phyloP scores from a whole-genome alignment of 2,888 invertebrate genomes.

The Chloroclystis v-ata region DNA sequence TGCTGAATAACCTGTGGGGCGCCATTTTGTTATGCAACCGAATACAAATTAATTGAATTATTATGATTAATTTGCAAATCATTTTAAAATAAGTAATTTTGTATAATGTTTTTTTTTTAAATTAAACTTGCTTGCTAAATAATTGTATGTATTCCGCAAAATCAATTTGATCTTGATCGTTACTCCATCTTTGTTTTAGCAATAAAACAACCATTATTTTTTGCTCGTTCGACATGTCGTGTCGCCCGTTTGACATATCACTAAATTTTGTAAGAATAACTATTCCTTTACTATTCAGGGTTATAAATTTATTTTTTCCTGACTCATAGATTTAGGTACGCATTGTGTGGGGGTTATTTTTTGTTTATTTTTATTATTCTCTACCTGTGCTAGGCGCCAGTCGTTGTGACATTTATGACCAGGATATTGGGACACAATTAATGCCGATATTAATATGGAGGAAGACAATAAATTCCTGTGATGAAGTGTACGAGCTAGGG shows the following conservation, averaged over 20 bases:
- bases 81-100: too few relatives aligned
- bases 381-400: slow-evolving; percentile 76
- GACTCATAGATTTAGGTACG: slow-evolving; percentile 44
- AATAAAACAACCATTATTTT: slow-evolving; percentile 66
- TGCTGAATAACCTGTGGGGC: not conserved
- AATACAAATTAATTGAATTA: too few relatives aligned
- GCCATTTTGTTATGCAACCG: too few relatives aligned
- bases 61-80: too few relatives aligned
- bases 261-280: slow-evolving; percentile 76
- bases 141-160: too few relatives aligned
- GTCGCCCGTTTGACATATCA: slow-evolving; percentile 75
- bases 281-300: slow-evolving; percentile 71
- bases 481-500: slow-evolving; percentile 48
- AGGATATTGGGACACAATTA: slow-evolving; percentile 75
- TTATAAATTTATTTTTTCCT: slow-evolving; percentile 71
- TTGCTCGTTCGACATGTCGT: slow-evolving; percentile 69
- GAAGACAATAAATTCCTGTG: slow-evolving; percentile 67
- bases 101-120: too few relatives aligned
- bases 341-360: slow-evolving; percentile 63
- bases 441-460: slow-evolving; percentile 74
- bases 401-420: slow-evolving; percentile 72
- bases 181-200: slow-evolving; percentile 77
- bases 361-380: slow-evolving; percentile 53
- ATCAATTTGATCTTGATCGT: slow-evolving; percentile 77
- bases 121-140: too few relatives aligned